phyloP scores from a whole-genome alignment of 2,888 invertebrate species.

The Boloria euphrosyne region DNA sequence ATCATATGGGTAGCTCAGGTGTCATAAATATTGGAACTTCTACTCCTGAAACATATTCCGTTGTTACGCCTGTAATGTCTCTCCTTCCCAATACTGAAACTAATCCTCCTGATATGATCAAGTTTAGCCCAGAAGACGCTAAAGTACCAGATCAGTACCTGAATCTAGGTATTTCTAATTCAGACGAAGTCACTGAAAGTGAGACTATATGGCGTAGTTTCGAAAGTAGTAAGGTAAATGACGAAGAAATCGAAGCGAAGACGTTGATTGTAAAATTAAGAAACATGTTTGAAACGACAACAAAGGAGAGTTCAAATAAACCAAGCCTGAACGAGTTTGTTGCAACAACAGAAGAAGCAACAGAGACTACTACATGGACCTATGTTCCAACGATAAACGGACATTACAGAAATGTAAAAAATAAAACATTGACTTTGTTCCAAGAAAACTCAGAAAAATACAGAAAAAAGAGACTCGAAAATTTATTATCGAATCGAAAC shows the following conservation, averaged over 20 bases:
- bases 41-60: constrained; percentile 42
- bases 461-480: constrained; percentile 62
- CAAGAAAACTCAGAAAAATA: constrained; percentile 55
- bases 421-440: constrained; percentile 54
- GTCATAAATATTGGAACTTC: constrained; percentile 59
- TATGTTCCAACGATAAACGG: constrained; percentile 73
- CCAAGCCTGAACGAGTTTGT: constrained; percentile 22
- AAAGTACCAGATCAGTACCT: constrained; percentile 65
- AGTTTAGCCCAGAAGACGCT: constrained; percentile 70
- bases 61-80: constrained; percentile 50
- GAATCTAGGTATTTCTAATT: constrained; percentile 45
- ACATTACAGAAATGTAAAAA: constrained; percentile 65
- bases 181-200: constrained; percentile 38
- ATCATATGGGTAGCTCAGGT: constrained; percentile 71
- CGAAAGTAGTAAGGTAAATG: constrained; percentile 28
- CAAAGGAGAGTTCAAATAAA: constrained; percentile 37
- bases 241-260: constrained; percentile 44
- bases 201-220: constrained; percentile 41
- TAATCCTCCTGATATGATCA: constrained; percentile 60
- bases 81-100: constrained; percentile 50
- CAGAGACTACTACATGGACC: constrained; percentile 47
- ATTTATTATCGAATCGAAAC: constrained; percentile 54
- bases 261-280: constrained; percentile 57
- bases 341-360: constrained; percentile 27
- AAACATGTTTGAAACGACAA: constrained; percentile 52